Base-by-base conservation (phyloP, 2,888 invertebrate species). In the Spodoptera littoralis region DNA sequence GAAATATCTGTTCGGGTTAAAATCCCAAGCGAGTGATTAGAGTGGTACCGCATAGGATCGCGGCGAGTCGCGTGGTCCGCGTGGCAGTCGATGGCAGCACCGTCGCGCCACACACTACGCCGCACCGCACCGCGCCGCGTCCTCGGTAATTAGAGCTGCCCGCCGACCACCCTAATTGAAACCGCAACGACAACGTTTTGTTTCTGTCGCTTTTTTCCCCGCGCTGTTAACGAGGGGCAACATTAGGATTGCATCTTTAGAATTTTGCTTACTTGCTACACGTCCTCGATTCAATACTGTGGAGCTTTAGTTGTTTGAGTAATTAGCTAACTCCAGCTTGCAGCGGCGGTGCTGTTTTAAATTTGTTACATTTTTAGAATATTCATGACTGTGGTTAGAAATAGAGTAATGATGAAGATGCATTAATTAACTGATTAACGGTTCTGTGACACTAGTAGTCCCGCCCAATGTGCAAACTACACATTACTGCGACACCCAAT, bases 151-250 rank as follows among this genome's bases (percentile, higher is more conserved):
- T 88, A 89, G 84, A 82, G 77, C 73, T 74, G 67, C 72, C 79
- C 71, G 73, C 75, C 64, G 73, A 77, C 73, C 80, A 81, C 82
- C 83, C 84, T 89, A 89, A 90, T 90, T 90, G 89, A 91, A 89
- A 89, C 89, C 88, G 81, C 89, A 84, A 82, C 83, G 83, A 84
- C 82, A 80, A 82, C 82, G 80, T 83, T 84, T 84, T 84, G 79
- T 82, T 79, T 73, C 79, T 70, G 73, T 70, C 66, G 65, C 72
- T 82, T 86, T 88, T 87, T 82, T 77, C 72, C 74, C 72, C 77
- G 60, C 75, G 72, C 69, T 76, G 83, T 83, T 89, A 89, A 88
- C 86, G 87, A 89, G 85, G 65, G 72, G 64, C 78, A 74, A 79
- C 81, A 82, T 84, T 84, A 83, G 81, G 75, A 73, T 73, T 81